These are phyloP conservation scores for Chelonus formosanus DNA, from an alignment of 2,888 invertebrate genomes.

Conservation along the genomic window DNA sequence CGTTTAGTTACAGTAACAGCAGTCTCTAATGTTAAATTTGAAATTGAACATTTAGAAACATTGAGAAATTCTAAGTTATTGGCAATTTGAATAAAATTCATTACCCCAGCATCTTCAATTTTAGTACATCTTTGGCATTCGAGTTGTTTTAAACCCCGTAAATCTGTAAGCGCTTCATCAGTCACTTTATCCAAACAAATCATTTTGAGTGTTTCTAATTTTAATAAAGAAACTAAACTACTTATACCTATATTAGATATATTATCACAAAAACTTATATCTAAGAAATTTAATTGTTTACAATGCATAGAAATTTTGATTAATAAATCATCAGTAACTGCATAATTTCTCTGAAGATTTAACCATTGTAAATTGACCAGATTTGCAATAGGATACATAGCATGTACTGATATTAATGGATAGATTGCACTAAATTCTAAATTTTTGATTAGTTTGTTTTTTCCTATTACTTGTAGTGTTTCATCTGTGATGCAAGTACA, in stretches of 20 bases:
- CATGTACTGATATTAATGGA: conserved; percentile 56
- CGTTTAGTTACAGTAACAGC: conserved; percentile 51
- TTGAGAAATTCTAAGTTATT: conserved; percentile 52
- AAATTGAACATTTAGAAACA: conserved; percentile 53
- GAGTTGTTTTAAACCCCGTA: conserved; percentile 49
- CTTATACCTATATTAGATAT: conserved; percentile 50
- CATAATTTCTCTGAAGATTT: conserved; percentile 65
- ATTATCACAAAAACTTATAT: conserved; percentile 49
- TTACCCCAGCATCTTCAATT: conserved; percentile 48
- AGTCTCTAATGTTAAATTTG: conserved; percentile 45
- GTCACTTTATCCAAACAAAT: conserved; percentile 48
- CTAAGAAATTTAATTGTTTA: conserved; percentile 46
- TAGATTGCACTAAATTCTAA: conserved; percentile 49
- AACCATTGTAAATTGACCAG: conserved; percentile 66
- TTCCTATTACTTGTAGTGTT: conserved; percentile 48
- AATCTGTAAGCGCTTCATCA: conserved; percentile 46
- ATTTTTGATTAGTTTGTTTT: conserved; percentile 45
- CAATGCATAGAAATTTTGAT: conserved; percentile 64
- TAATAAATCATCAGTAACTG: conserved; percentile 68
- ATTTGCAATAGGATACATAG: conserved; percentile 61
- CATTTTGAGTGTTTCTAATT: conserved; percentile 50
- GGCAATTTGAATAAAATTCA: conserved; percentile 46
- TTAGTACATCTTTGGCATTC: conserved; percentile 51
- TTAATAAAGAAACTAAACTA: conserved; percentile 49
- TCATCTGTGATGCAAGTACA: conserved; percentile 47